Evolutionary conservation across 2,888 invertebrate species (phyloP).

Genomic region (Acanthoscelides obtectus): DNA sequence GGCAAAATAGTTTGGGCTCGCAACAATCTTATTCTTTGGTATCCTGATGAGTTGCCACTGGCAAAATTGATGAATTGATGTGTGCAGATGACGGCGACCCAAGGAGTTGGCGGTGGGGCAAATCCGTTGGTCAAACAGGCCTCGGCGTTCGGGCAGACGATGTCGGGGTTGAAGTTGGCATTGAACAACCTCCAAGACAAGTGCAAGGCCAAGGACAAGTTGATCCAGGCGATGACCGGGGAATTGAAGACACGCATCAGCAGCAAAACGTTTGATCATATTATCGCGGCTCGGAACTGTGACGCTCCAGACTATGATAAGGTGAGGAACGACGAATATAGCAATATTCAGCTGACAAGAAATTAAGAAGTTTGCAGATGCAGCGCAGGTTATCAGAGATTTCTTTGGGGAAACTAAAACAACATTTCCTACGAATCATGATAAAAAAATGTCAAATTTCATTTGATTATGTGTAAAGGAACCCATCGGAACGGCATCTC

Average conservation of each 20-base stretch:
- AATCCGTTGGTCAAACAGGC: slow-evolving; percentile 30
- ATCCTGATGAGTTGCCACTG: neutral
- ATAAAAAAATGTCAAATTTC: too few species aligned
- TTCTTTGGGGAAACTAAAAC: too few species aligned
- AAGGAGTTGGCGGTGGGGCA: neutral
- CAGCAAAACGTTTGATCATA: slow-evolving; percentile 26
- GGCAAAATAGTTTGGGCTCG: too few species aligned
- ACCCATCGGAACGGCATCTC: too few species aligned
- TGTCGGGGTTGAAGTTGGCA: slow-evolving; percentile 37
- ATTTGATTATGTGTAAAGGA: too few species aligned
- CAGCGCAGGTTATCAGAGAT: too few species aligned
- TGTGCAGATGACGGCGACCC: neutral
- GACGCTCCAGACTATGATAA: slow-evolving; percentile 28
- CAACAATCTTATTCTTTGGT: too few species aligned
- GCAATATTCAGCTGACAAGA: too few species aligned
- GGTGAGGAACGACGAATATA: neutral
- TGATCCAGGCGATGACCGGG: slow-evolving; percentile 39
- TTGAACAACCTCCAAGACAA: slow-evolving; percentile 36
- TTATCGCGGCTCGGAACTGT: slow-evolving; percentile 18
- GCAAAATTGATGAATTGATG: slow-evolving; percentile 9
- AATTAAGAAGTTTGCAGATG: too few species aligned
- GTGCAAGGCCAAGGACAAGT: slow-evolving; percentile 39
- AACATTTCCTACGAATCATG: too few species aligned
- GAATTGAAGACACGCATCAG: slow-evolving; percentile 33
- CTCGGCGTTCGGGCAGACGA: slow-evolving; percentile 30